These are phyloP conservation scores for Dufourea novaeangliae DNA, from an alignment of 1,140 invertebrate genomes.

Conservation along the genomic window DNA sequence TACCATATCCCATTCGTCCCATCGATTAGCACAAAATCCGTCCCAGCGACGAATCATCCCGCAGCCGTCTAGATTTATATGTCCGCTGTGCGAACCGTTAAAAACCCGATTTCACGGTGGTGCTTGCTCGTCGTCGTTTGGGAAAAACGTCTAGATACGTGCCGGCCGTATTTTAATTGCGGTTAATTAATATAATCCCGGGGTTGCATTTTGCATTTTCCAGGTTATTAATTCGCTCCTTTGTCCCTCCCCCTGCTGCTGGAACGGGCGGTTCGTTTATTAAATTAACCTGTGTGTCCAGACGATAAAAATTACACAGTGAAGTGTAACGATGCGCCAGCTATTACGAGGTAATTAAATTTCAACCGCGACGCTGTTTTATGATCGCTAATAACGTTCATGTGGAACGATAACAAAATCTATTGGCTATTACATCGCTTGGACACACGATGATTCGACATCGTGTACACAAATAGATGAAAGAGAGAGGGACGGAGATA, in stretches of 20 bases:
- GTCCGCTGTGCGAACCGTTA: too few relatives aligned
- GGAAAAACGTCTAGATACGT: not conserved
- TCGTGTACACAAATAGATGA: too few relatives aligned
- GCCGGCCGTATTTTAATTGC: slow-evolving; percentile 30
- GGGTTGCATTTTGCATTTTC: slow-evolving; percentile 20
- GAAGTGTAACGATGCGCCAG: slow-evolving; percentile 5
- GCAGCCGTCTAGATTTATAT: too few relatives aligned
- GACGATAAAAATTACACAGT: slow-evolving; percentile 20
- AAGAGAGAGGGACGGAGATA: too few relatives aligned
- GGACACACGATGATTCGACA: not conserved
- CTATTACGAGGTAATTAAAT: slow-evolving; percentile 45
- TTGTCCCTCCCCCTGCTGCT: too few relatives aligned
- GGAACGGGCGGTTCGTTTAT: slow-evolving; percentile 16
- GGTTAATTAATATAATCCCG: slow-evolving; percentile 40
- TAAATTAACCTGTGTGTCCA: slow-evolving; percentile 25
- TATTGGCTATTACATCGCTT: not conserved
- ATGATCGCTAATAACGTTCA: slow-evolving; percentile 11
- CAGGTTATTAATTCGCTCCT: slow-evolving; percentile 41
- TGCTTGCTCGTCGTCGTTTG: not conserved
- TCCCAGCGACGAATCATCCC: not conserved
- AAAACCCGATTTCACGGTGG: not conserved
- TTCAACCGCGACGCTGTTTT: slow-evolving; percentile 6
- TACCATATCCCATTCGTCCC: too few relatives aligned
- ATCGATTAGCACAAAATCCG: too few relatives aligned
- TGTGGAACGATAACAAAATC: not conserved